These are phyloP conservation scores for Pitta sordida DNA, from an alignment of 2,113 vertebrate genomes.

Conservation along the genomic window DNA sequence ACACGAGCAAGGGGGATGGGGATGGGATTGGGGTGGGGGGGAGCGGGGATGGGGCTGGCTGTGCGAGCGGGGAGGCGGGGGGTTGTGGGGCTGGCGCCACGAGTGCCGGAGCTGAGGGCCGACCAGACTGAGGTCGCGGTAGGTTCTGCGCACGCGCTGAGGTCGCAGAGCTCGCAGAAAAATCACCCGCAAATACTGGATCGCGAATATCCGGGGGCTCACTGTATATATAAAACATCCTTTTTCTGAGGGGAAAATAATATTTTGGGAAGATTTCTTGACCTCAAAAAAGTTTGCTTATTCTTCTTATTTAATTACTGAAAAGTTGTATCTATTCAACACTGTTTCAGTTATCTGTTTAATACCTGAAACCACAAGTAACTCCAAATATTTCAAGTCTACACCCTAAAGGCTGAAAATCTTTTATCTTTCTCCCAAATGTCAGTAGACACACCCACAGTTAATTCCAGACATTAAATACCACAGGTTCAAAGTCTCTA, in stretches of 20 bases:
- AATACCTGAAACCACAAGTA: background rate
- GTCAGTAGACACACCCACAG: background rate
- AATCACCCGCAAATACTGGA: too few relatives aligned
- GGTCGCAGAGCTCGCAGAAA: too few relatives aligned
- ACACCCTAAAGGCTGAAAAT: background rate
- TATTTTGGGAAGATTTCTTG: background rate
- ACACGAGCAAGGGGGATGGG: too few relatives aligned
- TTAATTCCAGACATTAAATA: conserved; percentile 6
- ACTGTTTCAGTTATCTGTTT: background rate
- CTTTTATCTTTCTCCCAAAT: conserved; percentile 4
- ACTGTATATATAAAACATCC: background rate
- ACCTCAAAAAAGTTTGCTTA: background rate
- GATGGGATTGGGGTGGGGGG: too few relatives aligned
- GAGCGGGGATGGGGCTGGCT: too few relatives aligned
- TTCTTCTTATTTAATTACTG: background rate
- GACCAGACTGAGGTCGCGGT: too few relatives aligned
- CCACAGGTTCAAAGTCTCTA: background rate
- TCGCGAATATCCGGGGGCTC: too few relatives aligned
- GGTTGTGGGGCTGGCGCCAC: too few relatives aligned
- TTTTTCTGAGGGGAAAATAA: accelerated
- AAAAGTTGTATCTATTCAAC: background rate
- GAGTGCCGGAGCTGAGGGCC: too few relatives aligned
- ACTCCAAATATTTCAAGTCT: background rate
- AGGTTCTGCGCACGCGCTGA: too few relatives aligned
- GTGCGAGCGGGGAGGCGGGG: too few relatives aligned